phyloP scores from a whole-genome alignment of 2,113 vertebrate genomes.

The Odocoileus virginianus region DNA sequence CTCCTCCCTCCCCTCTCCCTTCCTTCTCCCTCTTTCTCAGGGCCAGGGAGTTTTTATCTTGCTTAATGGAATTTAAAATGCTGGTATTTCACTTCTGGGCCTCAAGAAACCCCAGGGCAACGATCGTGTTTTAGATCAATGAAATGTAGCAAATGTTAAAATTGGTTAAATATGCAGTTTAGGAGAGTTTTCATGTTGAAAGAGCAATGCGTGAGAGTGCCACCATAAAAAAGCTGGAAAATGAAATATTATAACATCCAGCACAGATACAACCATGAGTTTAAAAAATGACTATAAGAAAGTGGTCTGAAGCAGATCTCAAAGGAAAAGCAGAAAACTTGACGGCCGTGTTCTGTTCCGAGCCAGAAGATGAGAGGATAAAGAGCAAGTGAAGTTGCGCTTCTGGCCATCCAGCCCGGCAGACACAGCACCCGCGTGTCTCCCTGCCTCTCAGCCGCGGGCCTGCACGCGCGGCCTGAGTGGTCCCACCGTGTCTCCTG shows the following conservation, averaged over 20 bases:
- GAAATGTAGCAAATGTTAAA: neutral
- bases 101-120: neutral
- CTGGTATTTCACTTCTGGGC: neutral
- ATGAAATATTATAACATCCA: neutral
- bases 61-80: neutral
- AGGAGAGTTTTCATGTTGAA: neutral
- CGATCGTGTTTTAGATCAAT: neutral
- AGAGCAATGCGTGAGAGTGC: neutral
- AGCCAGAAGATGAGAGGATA: neutral
- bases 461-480: rapidly evolving
- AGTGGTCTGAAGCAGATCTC: neutral
- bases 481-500: rapidly evolving
- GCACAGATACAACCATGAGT: rapidly evolving
- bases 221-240: too few relatives aligned
- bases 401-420: rapidly evolving
- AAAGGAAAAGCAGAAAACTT: rapidly evolving
- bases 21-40: neutral
- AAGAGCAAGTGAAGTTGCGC: rapidly evolving
- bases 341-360: rapidly evolving
- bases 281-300: rapidly evolving
- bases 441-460: rapidly evolving
- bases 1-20: too few relatives aligned
- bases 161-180: neutral
- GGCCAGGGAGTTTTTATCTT: neutral
- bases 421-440: rapidly evolving